These are phyloP conservation scores for Rhagonycha fulva DNA, from an alignment of 2,888 invertebrate genomes.

Conservation along the genomic window DNA sequence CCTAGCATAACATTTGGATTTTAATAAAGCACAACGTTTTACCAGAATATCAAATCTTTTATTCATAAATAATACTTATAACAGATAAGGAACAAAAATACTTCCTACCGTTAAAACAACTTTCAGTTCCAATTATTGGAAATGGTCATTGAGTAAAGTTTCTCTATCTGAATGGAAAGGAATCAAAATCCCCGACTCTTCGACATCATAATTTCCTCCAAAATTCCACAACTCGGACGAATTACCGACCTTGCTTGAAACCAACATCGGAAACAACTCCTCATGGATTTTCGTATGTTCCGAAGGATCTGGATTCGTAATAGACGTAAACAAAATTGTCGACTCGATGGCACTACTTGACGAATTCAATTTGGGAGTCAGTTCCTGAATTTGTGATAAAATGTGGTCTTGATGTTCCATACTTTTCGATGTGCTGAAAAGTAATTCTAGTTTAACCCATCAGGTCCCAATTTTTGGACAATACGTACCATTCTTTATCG, in stretches of 20 bases:
- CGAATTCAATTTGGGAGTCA: slow-evolving; percentile 10
- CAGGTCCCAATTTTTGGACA: not conserved
- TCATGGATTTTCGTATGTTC: slow-evolving; percentile 41
- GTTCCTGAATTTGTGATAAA: slow-evolving; percentile 17
- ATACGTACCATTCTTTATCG: slow-evolving; percentile 20
- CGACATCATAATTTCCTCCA: slow-evolving; percentile 53
- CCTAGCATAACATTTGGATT: not conserved
- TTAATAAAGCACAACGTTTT: not conserved
- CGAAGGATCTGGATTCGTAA: slow-evolving; percentile 34
- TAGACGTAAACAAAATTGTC: slow-evolving; percentile 35
- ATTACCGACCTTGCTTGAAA: slow-evolving; percentile 48
- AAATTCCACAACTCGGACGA: slow-evolving; percentile 50
- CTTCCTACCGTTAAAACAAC: too few species aligned
- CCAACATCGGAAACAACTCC: slow-evolving; percentile 49
- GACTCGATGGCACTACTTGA: slow-evolving; percentile 39
- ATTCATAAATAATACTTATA: not conserved
- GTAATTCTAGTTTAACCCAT: not conserved
- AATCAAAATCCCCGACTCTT: slow-evolving; percentile 52
- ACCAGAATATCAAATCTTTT: not conserved
- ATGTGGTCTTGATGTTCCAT: not conserved
- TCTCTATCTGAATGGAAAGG: slow-evolving; percentile 37
- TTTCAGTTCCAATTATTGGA: slow-evolving; percentile 13
- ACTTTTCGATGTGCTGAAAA: slow-evolving; percentile 11
- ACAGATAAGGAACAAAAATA: not conserved
- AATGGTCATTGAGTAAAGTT: slow-evolving; percentile 35